These are phyloP conservation scores for Myotis vivesi DNA, from an alignment of 2,797 vertebrate species.

Conservation along the genomic window DNA sequence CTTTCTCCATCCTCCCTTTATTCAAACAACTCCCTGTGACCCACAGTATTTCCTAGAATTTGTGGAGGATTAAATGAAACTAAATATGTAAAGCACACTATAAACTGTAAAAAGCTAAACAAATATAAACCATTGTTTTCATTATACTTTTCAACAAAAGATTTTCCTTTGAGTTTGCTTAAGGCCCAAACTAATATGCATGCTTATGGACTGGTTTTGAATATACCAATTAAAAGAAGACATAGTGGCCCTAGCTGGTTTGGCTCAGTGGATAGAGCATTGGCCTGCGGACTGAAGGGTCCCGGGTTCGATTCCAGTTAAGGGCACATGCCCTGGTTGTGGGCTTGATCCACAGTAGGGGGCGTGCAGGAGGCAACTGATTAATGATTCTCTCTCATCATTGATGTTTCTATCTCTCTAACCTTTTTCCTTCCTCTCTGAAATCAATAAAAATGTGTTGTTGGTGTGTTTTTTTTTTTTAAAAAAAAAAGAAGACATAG, in stretches of 20 bases:
- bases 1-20: neutral
- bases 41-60: neutral
- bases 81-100: neutral
- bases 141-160: neutral
- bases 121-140: neutral
- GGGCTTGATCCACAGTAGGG: neutral
- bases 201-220: neutral
- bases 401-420: neutral
- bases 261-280: neutral
- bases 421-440: neutral
- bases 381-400: neutral
- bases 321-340: neutral
- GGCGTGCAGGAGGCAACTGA: neutral
- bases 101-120: neutral
- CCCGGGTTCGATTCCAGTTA: neutral
- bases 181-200: neutral
- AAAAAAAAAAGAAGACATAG: neutral
- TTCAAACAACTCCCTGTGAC: neutral
- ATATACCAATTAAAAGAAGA: neutral
- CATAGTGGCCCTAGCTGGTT: neutral
- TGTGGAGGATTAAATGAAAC: neutral
- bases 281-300: neutral
- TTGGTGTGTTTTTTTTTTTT: no score
- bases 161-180: neutral
- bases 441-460: neutral